phyloP scores from a whole-genome alignment of 2,888 invertebrate genomes.

The Lapara coniferarum region DNA sequence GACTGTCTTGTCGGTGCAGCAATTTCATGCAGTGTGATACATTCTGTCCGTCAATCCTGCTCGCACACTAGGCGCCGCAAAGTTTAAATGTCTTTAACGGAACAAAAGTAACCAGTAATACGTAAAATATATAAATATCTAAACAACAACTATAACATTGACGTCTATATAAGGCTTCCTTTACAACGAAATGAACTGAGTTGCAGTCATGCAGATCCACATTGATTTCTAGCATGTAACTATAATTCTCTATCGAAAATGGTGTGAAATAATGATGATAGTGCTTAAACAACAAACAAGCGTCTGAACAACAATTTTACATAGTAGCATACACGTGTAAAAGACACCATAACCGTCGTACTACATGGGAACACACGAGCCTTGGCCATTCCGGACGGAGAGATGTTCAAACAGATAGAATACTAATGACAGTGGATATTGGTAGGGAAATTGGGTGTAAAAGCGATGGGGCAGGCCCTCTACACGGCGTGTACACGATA shows the following conservation, averaged over 20 bases:
- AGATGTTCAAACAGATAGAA: constrained; percentile 20
- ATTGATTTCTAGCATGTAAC: constrained; percentile 44
- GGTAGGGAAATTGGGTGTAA: constrained; percentile 9
- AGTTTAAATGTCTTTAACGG: not conserved
- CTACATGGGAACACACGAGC: constrained; percentile 13
- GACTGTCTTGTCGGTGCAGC: not conserved
- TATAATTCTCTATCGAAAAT: constrained; percentile 67
- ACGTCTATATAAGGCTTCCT: constrained; percentile 37
- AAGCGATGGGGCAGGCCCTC: constrained; percentile 34
- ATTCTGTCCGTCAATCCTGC: not conserved
- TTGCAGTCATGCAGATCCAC: constrained; percentile 51
- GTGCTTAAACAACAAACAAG: constrained; percentile 45
- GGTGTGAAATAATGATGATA: constrained; percentile 49
- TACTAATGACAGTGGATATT: constrained; percentile 19
- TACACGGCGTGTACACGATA: constrained; percentile 23
- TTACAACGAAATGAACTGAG: constrained; percentile 34
- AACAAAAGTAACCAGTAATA: not conserved
- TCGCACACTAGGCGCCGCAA: not conserved
- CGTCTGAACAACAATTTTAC: constrained; percentile 70
- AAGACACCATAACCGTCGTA: constrained; percentile 34
- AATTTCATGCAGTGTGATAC: not conserved
- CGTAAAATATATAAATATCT: not conserved
- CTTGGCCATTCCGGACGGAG: constrained; percentile 13
- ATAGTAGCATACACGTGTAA: constrained; percentile 57
- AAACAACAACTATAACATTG: constrained; percentile 38